phyloP scores from a whole-genome alignment of 1,140 invertebrate species.

The Dolichoris vasculosae region DNA sequence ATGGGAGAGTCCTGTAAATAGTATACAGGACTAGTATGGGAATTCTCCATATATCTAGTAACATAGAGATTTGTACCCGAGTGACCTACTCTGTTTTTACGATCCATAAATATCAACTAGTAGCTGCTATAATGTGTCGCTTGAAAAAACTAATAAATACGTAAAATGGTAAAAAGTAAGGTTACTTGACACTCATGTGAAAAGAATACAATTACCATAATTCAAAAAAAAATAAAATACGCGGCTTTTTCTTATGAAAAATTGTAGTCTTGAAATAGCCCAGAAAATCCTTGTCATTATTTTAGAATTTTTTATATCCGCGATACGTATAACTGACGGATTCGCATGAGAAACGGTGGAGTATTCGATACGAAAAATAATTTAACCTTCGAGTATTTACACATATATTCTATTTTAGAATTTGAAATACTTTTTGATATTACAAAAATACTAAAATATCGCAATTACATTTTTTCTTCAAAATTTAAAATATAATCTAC shows the following conservation, averaged over 20 bases:
- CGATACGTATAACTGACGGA: background rate
- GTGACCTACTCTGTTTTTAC: constrained; percentile 20
- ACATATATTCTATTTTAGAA: no score
- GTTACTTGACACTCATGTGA: background rate
- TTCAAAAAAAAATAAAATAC: background rate
- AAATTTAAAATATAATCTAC: no score
- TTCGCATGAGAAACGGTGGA: no score
- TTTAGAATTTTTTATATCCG: background rate
- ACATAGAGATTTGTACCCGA: constrained; percentile 5
- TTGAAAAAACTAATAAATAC: constrained; percentile 5
- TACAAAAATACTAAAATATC: no score
- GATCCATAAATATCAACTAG: constrained; percentile 15
- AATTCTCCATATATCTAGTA: background rate
- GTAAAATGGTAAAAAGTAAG: background rate
- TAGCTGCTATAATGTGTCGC: constrained; percentile 4
- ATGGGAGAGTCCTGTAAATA: background rate
- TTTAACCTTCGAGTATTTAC: no score
- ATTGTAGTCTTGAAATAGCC: background rate
- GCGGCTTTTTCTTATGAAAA: background rate
- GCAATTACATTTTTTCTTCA: no score
- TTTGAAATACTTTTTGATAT: no score
- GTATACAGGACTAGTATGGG: constrained; percentile 1
- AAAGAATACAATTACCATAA: background rate
- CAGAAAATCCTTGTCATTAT: background rate
- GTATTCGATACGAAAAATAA: no score